Conservation (phyloP, 30 jellyfish, hydroid and myxozoan genomes). For the Nemopilema nomurai region DNA sequence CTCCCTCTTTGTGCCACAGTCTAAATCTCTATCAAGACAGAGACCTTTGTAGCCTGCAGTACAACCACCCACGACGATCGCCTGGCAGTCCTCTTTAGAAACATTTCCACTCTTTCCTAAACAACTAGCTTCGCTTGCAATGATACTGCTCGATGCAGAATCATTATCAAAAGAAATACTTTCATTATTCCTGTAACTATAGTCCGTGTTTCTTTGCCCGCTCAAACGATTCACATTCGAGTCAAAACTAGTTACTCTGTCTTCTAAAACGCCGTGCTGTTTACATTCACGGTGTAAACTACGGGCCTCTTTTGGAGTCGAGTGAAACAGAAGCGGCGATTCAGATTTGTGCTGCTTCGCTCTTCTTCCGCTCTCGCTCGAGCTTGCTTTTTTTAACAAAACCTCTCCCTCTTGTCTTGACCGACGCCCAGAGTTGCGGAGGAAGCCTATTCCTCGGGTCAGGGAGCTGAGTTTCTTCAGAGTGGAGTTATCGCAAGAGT, state of each 20-base stretch:
- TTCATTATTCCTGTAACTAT: background rate
- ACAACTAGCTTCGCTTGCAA: background rate
- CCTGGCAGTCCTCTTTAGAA: background rate
- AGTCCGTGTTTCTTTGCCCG: background rate
- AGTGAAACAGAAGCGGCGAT: conserved; percentile 10
- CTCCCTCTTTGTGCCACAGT: background rate
- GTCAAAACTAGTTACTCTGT: conserved; percentile 23
- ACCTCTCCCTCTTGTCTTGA: background rate
- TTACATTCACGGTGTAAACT: background rate
- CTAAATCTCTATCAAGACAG: background rate
- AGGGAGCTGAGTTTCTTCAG: conserved; percentile 26
- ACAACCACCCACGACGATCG: background rate
- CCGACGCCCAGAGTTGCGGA: conserved; percentile 24
- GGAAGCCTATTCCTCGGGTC: conserved; percentile 45
- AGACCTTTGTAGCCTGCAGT: background rate
- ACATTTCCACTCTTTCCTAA: background rate
- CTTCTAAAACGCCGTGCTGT: background rate
- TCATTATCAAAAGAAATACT: background rate
- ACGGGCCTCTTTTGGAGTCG: conserved; percentile 31
- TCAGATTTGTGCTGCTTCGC: background rate
- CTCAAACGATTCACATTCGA: background rate
- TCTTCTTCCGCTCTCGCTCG: background rate
- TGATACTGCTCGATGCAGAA: background rate
- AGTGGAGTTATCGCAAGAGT: conserved; percentile 63
- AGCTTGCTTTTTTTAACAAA: background rate